Evolutionary conservation across 2,113 vertebrate genomes (phyloP).

Genomic region (Macquaria ambigua): DNA sequence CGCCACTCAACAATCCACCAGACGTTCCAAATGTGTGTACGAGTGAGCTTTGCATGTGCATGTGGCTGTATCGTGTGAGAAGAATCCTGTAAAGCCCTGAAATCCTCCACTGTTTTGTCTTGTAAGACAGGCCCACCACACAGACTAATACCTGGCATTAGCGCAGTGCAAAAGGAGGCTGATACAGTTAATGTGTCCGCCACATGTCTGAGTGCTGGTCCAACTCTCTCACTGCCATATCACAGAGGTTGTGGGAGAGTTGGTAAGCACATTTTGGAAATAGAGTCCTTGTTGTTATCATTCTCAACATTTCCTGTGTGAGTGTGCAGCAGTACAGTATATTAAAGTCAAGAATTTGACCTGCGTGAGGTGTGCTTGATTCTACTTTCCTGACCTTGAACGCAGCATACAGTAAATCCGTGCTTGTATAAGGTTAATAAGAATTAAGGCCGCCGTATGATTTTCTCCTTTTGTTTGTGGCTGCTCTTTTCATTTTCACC

Average conservation of each 20-base stretch:
- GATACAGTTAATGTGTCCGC: conserved; percentile 62
- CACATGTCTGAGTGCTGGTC: conserved; percentile 63
- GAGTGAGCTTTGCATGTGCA: conserved; percentile 19
- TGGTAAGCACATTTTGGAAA: conserved; percentile 6
- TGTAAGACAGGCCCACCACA: conserved; percentile 40
- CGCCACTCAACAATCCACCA: background rate
- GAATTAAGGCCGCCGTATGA: background rate
- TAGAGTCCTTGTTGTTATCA: conserved; percentile 12
- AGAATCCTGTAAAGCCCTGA: conserved; percentile 64
- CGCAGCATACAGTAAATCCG: background rate
- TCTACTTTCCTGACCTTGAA: conserved; percentile 6
- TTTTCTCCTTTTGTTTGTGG: background rate
- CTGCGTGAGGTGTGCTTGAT: background rate
- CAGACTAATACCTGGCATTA: conserved; percentile 64
- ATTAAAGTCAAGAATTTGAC: background rate
- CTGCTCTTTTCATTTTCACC: background rate
- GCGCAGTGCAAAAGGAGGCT: background rate
- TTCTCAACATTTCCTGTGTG: conserved; percentile 5
- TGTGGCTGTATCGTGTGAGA: conserved; percentile 60
- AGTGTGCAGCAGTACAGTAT: background rate
- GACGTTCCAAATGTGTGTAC: background rate
- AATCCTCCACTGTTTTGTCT: conserved; percentile 68
- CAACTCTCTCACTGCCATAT: conserved; percentile 11
- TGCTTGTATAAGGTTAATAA: background rate
- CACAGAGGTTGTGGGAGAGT: conserved; percentile 15